Base-by-base conservation (phyloP, 1,140 invertebrate species). In the Limonius californicus region DNA sequence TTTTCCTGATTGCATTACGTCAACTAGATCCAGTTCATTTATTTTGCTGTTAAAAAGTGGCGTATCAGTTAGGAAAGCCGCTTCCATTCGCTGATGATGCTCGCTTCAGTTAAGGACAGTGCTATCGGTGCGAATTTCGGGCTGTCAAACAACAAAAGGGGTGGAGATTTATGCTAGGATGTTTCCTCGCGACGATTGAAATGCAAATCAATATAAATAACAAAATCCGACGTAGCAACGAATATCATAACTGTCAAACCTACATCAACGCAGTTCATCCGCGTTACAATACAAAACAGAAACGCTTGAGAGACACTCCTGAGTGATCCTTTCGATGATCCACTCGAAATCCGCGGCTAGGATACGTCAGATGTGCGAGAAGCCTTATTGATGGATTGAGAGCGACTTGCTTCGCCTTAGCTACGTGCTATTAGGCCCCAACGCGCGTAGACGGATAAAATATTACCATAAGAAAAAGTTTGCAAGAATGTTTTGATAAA, bases 301-400 rank as follows among this genome's bases (percentile, higher is more conserved):
- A 62, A 66, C 64, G 43, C 59, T 62, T 55, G 59, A 61, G 57
- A 65, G 59, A 59, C 59, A 65, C 57, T 60, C 61, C 57, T 23
- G 39, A 59, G 39, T 64, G 62, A 67, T 67, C 65, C 63, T 62
- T 67, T 60, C 65, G 58, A 57, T 62, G 63, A 67, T 67, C 65
- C 62, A 67, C 57, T 67, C 54, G 39, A 64, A 67, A 64, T 67
- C 63, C 60, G 45, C 59, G 50, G 56, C 66, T 64, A 63, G 64
- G 57, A 59, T 61, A 50, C 64, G 66, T 67, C 66, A 67, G 63
- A 67, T 64, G 56, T 43, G 55, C 15, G 14, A 62, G 59, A 67
- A 50, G 63, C 63, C 66, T 62, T 67, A 67, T 67, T 67, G 66
- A 67, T 67, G 57, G 63, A 67, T 67, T 62, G 54, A 62, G 56